phyloP scores from a whole-genome alignment of 2,113 vertebrate genomes.

The Circaetus cinerascens region DNA sequence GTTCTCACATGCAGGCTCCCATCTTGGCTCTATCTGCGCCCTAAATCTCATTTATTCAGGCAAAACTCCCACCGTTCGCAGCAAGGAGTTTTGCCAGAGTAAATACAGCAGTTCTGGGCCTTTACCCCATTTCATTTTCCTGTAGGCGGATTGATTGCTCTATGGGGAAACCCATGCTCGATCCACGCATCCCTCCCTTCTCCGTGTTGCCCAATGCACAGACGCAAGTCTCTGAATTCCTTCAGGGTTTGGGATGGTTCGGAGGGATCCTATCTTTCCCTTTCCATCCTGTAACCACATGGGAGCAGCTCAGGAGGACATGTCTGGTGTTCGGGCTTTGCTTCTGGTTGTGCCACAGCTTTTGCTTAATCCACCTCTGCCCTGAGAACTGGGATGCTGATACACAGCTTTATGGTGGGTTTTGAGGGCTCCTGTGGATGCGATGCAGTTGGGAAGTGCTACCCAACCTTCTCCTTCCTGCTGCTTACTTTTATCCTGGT shows the following conservation, averaged over 20 bases:
- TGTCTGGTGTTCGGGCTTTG: neutral
- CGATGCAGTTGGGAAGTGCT: rapidly evolving
- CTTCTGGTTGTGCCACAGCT: neutral
- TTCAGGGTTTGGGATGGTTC: neutral
- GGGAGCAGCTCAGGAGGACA: neutral
- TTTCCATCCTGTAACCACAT: neutral
- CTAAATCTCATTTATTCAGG: neutral
- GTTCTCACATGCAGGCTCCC: neutral
- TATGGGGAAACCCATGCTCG: neutral
- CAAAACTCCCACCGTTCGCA: neutral
- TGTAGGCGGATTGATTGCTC: neutral
- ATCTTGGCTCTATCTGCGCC: neutral
- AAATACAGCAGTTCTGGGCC: neutral
- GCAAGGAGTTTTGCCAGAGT: neutral
- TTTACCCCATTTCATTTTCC: rapidly evolving
- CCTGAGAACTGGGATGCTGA: neutral
- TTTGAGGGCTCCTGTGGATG: neutral
- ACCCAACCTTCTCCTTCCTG: neutral
- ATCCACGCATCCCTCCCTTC: neutral
- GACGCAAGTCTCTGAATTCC: neutral
- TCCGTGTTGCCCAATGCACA: rapidly evolving
- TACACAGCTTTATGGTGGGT: neutral
- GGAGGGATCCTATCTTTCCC: neutral
- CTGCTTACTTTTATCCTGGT: neutral
- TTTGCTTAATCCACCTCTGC: neutral